phyloP scores from a whole-genome alignment of 1,140 invertebrate genomes.

The Trichonephila clavata region DNA sequence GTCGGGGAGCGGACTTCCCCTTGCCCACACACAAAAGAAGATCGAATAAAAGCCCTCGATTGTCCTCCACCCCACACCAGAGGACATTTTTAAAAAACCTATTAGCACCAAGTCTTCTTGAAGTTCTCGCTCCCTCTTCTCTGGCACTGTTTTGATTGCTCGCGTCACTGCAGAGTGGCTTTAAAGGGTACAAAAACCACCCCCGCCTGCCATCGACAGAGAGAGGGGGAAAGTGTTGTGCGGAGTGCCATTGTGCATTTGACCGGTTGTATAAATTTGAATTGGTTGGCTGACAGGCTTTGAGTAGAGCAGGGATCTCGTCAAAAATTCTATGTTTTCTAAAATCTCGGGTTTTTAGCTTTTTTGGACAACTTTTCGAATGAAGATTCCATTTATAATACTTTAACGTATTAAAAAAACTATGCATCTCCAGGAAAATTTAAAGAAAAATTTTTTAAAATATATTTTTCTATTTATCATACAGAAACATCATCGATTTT shows the following conservation, averaged over 20 bases:
- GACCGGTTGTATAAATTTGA: neutral
- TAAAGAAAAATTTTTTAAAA: too few relatives aligned
- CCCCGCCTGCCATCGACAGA: neutral
- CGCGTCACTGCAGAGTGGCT: conserved; percentile 13
- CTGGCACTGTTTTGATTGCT: conserved; percentile 24
- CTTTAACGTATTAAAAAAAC: too few relatives aligned
- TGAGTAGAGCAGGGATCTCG: neutral
- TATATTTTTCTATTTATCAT: too few relatives aligned
- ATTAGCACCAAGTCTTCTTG: neutral
- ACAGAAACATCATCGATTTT: too few relatives aligned
- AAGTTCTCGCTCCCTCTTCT: neutral
- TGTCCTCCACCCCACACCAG: neutral
- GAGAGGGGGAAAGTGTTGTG: neutral
- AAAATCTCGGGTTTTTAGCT: too few relatives aligned
- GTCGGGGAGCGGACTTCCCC: neutral
- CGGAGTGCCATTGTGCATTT: conserved; percentile 10
- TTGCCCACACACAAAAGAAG: neutral
- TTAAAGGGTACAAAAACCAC: conserved; percentile 19
- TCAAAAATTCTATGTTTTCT: too few relatives aligned
- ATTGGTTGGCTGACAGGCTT: neutral
- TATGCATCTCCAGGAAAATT: too few relatives aligned
- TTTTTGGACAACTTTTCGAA: too few relatives aligned
- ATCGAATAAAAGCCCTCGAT: neutral
- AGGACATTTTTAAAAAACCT: neutral
- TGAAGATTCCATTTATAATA: too few relatives aligned